phyloP scores from a whole-genome alignment of 2,888 invertebrate species.

The Zelleria hepariella region DNA sequence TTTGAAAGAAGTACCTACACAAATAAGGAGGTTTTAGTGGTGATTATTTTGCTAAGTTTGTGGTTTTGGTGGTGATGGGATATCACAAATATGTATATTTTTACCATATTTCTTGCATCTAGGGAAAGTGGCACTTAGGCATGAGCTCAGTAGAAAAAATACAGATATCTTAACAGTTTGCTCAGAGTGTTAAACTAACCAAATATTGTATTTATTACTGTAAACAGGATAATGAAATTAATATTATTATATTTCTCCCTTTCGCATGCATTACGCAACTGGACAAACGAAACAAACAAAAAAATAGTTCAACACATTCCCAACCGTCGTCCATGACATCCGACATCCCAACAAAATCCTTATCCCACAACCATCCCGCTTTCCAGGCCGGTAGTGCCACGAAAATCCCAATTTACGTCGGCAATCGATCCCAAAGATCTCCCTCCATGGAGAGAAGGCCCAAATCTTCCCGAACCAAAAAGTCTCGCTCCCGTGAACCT shows the following conservation, averaged over 20 bases:
- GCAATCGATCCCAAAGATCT: slow-evolving; percentile 71
- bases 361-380: slow-evolving; percentile 67
- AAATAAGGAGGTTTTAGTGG: not conserved
- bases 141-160: not conserved
- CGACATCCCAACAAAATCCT: slow-evolving; percentile 55
- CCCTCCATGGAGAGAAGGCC: slow-evolving; percentile 57
- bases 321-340: slow-evolving; percentile 67
- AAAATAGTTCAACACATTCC: slow-evolving; percentile 64
- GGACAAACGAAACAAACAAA: slow-evolving; percentile 51
- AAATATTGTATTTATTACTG: not conserved
- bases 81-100: not conserved
- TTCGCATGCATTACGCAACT: slow-evolving; percentile 60
- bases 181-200: not conserved
- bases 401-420: slow-evolving; percentile 81
- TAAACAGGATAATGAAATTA: slow-evolving; percentile 18
- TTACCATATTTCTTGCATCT: not conserved
- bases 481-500: slow-evolving; percentile 50
- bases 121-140: not conserved
- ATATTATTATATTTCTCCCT: slow-evolving; percentile 35
- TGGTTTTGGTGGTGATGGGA: not conserved
- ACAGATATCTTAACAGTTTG: not conserved
- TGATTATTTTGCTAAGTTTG: not conserved
- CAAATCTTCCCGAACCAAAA: slow-evolving; percentile 31
- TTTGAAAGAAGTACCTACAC: not conserved
- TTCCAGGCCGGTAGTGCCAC: slow-evolving; percentile 74